A percentile compares a stretch with the other conserved stretches of the same genome.
Evolutionary conservation across 92 coral and sea anemone genomes (phyloP).

Genomic region (Muricea muricata): DNA sequence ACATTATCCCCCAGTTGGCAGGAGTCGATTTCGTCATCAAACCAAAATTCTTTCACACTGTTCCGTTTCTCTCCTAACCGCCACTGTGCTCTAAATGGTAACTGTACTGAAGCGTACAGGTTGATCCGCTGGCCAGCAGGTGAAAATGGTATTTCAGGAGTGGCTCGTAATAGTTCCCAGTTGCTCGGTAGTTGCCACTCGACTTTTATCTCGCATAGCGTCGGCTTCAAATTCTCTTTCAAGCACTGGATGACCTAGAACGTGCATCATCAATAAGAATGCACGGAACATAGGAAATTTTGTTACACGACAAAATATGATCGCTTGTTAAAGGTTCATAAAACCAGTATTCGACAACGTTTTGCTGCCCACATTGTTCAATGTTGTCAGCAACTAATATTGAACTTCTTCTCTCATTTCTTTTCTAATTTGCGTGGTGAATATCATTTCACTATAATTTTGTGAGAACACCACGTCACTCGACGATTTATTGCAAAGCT

Average conservation of each 20-base stretch:
- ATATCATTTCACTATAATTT: no score
- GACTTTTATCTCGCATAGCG: constrained; percentile 88
- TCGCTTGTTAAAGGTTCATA: no score
- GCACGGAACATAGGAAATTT: neutral
- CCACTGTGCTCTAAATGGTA: constrained; percentile 60
- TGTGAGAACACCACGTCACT: no score
- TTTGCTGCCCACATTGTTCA: no score
- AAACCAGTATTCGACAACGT: no score
- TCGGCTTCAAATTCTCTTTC: constrained; percentile 81
- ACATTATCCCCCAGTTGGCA: constrained; percentile 63
- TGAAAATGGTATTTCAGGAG: constrained; percentile 72
- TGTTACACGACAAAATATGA: neutral
- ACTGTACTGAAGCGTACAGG: constrained; percentile 78
- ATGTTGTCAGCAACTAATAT: no score
- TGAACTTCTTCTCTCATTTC: no score
- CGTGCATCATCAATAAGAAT: neutral
- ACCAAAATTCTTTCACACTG: constrained; percentile 97
- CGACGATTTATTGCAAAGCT: no score
- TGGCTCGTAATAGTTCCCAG: constrained; percentile 81
- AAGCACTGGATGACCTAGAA: constrained; percentile 79
- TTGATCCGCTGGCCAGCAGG: constrained; percentile 76
- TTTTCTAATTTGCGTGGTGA: no score
- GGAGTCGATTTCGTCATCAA: constrained; percentile 91
- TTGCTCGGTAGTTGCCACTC: constrained; percentile 97
- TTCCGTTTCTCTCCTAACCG: constrained; percentile 60